Conservation (phyloP, 2,797 vertebrate genomes). For the Semaprochilodus insignis region DNA sequence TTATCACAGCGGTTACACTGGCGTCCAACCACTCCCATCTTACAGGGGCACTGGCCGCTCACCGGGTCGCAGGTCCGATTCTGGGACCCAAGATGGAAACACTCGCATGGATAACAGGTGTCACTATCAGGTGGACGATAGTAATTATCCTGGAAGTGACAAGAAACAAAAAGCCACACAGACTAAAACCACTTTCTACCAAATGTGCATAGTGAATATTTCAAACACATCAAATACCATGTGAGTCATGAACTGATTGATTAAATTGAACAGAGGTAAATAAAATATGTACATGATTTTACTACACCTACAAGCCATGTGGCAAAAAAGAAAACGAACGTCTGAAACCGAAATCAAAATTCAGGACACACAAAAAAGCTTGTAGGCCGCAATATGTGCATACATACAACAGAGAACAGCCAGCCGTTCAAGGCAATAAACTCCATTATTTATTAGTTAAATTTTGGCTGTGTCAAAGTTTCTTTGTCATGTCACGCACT, state of each 20-base stretch:
- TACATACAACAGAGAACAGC: too few species aligned
- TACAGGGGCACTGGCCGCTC: constrained; percentile 86
- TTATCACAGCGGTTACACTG: constrained; percentile 91
- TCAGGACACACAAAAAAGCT: too few species aligned
- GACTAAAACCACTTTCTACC: too few species aligned
- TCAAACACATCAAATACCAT: neutral
- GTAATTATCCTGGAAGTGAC: constrained; percentile 81
- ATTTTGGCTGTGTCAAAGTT: too few species aligned
- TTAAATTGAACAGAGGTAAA: neutral
- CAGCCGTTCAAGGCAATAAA: too few species aligned
- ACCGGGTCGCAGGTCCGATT: constrained; percentile 80
- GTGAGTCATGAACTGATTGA: too few species aligned
- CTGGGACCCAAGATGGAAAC: constrained; percentile 82
- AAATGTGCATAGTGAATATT: neutral
- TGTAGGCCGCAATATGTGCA: too few species aligned
- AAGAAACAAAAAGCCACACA: neutral
- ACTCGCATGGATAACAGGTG: constrained; percentile 84
- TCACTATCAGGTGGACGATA: constrained; percentile 80
- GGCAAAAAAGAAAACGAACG: too few species aligned
- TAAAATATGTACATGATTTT: neutral
- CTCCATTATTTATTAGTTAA: too few species aligned
- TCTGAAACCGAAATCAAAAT: too few species aligned
- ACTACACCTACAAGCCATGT: too few species aligned
- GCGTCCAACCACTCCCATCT: constrained; percentile 84
- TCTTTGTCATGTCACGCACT: too few species aligned